A percentile compares a stretch with the other conserved stretches of the same genome.
These are phyloP conservation scores for Corapipo altera DNA, from an alignment of 2,113 vertebrate species.

Conservation along the genomic window DNA sequence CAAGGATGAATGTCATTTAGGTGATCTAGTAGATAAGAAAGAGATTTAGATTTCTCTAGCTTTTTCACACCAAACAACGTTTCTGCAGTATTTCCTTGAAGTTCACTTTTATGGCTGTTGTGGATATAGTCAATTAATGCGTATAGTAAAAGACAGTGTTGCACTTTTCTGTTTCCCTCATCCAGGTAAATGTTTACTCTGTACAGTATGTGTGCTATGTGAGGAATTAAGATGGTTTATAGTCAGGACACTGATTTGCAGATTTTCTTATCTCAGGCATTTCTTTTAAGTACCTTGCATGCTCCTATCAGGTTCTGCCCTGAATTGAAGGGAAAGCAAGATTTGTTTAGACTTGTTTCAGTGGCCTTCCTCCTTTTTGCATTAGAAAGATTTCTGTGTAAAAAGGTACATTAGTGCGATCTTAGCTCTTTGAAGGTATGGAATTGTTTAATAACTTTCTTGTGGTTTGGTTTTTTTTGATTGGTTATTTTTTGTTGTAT, in stretches of 20 bases:
- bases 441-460: not conserved
- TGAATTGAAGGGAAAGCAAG: not conserved
- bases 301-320: not conserved
- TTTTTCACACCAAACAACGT: not conserved
- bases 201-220: not conserved
- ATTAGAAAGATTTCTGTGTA: not conserved
- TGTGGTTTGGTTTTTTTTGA: not conserved
- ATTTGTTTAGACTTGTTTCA: not conserved
- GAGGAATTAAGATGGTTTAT: not conserved
- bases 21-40: not conserved
- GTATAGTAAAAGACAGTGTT: not conserved
- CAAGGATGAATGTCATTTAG: not conserved
- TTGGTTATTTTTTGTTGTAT: not conserved
- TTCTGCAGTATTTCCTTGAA: not conserved
- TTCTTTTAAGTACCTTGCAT: not conserved
- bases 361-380: not conserved
- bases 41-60: not conserved
- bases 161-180: not conserved
- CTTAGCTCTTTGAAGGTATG: not conserved
- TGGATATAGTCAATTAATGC: not conserved
- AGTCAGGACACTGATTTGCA: not conserved
- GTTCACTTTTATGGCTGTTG: not conserved
- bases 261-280: constrained; percentile 5
- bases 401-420: not conserved
- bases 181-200: not conserved